Base-by-base conservation (phyloP, 1,140 invertebrate genomes). In the Neocloeon triangulifer region DNA sequence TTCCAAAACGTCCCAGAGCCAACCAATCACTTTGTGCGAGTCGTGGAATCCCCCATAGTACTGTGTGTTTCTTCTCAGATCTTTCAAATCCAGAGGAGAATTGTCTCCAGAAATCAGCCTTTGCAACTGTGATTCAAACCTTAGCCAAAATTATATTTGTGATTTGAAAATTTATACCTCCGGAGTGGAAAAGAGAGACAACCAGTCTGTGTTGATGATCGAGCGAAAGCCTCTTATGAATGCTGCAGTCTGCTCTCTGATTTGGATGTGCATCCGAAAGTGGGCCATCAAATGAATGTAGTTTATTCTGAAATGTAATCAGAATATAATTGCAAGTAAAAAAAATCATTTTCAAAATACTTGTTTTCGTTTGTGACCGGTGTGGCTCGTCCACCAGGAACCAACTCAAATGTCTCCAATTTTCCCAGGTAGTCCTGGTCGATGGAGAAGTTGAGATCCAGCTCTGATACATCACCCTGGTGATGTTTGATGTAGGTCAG, bases 41-140 rank as follows among this genome's bases (percentile, higher is more conserved):
- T 94, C 88, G 53, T 99, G 94, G 56, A 97, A 98, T 5, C 95
- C 95, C 21, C 94, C 95, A 57, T 94, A 98, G 59, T 99, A 99
- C 56, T 94, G 85, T 2, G 91, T 96, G 54, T 97, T 75, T 41
- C 71, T 71, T 32, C 88, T 65, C 26, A 97, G 57, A 59, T 97
- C 91, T 43, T 69, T 62, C 31, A 96, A 55, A 60, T 97, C 88
- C 28, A 97, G 56, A 4, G 81, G 81, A 23, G 72, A 69, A 44
- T 86, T 89, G 49, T 92, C 85, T 2, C 85, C 86, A 31, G 82
- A 86, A 30, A 92, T 88, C 2, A 92, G 55, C 27, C 81, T 62
- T 52, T 89, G 84, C 18, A 84, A 55, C 74, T 80, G 45, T 39
- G 50, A 47, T n/a, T n/a, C n/a, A n/a, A n/a, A n/a, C n/a, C n/a